Evolutionary conservation across 2,888 invertebrate genomes (phyloP).

Genomic region (Balanococcus diminutus): DNA sequence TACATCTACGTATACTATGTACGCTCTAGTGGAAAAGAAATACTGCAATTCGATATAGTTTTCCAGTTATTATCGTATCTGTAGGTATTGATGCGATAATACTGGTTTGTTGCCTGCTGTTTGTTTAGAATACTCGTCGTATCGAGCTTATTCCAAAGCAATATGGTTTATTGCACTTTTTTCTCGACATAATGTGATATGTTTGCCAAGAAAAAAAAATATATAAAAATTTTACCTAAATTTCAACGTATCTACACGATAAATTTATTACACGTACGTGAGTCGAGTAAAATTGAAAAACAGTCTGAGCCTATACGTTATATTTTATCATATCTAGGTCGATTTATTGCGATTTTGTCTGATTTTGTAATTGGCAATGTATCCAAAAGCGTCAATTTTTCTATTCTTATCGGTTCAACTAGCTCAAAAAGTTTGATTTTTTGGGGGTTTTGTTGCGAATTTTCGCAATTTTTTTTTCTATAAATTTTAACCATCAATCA

Average conservation of each 20-base stretch:
- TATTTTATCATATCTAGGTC: too few relatives aligned
- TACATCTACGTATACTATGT: not conserved
- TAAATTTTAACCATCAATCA: too few relatives aligned
- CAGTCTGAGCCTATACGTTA: not conserved
- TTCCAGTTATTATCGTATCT: conserved; percentile 13
- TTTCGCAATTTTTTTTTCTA: too few relatives aligned
- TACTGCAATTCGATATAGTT: conserved; percentile 39
- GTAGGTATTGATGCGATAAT: not conserved
- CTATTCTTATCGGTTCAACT: too few relatives aligned
- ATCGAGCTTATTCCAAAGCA: not conserved
- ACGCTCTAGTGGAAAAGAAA: conserved; percentile 17
- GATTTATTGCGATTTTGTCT: too few relatives aligned
- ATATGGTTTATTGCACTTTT: conserved; percentile 11
- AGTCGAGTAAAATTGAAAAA: not conserved
- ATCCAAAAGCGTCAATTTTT: too few relatives aligned
- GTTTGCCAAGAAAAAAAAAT: not conserved
- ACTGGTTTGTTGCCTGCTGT: not conserved
- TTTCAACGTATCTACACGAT: not conserved
- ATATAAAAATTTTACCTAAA: not conserved
- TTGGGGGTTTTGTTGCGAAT: too few relatives aligned
- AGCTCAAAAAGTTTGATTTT: too few relatives aligned
- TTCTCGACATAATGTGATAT: not conserved
- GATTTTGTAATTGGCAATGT: too few relatives aligned
- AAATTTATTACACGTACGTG: not conserved
- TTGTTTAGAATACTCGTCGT: not conserved